Conservation (phyloP, 2,113 vertebrate genomes). For the mouse (Mus musculus) region DNA sequence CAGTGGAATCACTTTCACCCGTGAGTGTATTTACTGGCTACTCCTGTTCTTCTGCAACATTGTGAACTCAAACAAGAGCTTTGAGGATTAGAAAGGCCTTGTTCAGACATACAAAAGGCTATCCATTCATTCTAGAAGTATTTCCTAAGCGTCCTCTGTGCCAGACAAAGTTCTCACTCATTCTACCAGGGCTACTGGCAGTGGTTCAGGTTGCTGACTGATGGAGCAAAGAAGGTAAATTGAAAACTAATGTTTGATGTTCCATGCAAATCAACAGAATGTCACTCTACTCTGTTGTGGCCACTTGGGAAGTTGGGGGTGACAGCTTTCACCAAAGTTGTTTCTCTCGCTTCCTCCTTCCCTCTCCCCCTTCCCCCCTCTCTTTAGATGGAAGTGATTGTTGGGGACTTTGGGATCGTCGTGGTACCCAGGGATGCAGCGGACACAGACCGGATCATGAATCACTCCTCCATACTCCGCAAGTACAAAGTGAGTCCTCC, state of each 20-base stretch:
- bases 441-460: slow-evolving; percentile 97
- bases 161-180: neutral
- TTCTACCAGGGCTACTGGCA: neutral
- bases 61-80: neutral
- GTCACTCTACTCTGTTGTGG: neutral
- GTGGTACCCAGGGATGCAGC: slow-evolving; percentile 96
- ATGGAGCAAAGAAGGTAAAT: neutral
- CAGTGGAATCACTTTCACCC: neutral
- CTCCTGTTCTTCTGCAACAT: neutral
- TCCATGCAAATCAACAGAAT: neutral
- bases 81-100: neutral
- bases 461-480: slow-evolving; percentile 97
- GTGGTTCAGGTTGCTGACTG: slow-evolving; percentile 41
- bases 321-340: neutral
- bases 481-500: slow-evolving; percentile 94
- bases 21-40: neutral
- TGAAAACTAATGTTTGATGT: neutral
- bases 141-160: neutral
- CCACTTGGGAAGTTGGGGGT: neutral
- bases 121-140: neutral
- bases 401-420: slow-evolving; percentile 98
- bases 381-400: slow-evolving; percentile 97
- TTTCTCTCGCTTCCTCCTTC: neutral
- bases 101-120: neutral
- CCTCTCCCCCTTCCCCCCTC: neutral